Evolutionary conservation across 1,140 invertebrate genomes (phyloP).

Genomic region (Scaptomyza hsui): DNA sequence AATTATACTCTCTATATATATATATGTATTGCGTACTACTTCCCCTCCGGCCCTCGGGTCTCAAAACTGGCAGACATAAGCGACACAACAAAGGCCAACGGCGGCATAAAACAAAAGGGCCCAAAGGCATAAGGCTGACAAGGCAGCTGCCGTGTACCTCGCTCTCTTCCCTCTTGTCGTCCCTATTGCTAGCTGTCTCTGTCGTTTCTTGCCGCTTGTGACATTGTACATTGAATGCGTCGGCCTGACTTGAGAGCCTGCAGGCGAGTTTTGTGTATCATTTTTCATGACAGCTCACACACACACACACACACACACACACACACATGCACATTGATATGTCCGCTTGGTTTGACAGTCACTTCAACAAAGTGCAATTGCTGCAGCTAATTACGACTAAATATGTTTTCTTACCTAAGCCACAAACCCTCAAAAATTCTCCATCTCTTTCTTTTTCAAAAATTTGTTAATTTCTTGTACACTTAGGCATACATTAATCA

Average conservation of each 20-base stretch:
- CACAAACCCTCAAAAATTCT: neutral
- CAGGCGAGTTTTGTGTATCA: conserved; percentile 71
- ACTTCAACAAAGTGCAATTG: conserved; percentile 73
- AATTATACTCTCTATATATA: conserved; percentile 61
- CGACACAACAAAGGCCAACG: conserved; percentile 71
- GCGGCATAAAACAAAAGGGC: conserved; percentile 79
- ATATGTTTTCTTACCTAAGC: conserved; percentile 29
- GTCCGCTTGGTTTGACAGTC: conserved; percentile 60
- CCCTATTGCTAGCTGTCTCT: neutral
- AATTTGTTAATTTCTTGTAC: conserved; percentile 28
- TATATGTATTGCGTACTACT: conserved; percentile 11
- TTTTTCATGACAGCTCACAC: conserved; percentile 65
- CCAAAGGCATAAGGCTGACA: conserved; percentile 70
- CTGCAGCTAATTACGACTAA: conserved; percentile 71
- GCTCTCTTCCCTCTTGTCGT: neutral
- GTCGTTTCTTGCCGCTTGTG: conserved; percentile 5
- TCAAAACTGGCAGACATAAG: conserved; percentile 49
- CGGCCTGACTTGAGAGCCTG: conserved; percentile 22
- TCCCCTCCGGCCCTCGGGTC: conserved; percentile 17
- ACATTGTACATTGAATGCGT: neutral
- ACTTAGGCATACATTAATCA: conserved; percentile 58
- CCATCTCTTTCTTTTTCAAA: conserved; percentile 1
- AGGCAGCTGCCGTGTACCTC: conserved; percentile 56
- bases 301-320: conserved; percentile 13
- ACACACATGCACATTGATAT: conserved; percentile 22